phyloP scores from a whole-genome alignment of 2,113 vertebrate species.

The Tautogolabrus adspersus region DNA sequence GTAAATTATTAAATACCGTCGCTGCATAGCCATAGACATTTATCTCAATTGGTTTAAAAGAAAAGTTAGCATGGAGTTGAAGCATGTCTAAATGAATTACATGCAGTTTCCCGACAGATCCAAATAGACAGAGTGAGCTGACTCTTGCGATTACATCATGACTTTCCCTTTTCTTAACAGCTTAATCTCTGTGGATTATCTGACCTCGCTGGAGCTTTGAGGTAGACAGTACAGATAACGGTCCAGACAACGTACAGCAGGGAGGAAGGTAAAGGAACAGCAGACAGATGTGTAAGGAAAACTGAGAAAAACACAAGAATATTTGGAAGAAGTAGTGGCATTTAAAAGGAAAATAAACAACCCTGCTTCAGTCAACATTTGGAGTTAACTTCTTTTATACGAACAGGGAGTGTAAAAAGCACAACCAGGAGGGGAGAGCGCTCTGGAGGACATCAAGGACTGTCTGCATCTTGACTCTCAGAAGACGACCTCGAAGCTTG shows the following conservation, averaged over 20 bases:
- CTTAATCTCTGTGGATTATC: slow-evolving; percentile 74
- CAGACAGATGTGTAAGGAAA: too few relatives aligned
- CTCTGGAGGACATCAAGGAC: slow-evolving; percentile 33
- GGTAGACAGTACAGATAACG: slow-evolving; percentile 19
- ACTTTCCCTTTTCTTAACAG: slow-evolving; percentile 18
- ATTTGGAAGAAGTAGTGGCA: neutral
- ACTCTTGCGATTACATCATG: slow-evolving; percentile 29
- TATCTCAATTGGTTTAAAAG: neutral
- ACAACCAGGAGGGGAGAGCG: neutral
- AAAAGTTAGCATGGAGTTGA: neutral
- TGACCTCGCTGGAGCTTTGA: slow-evolving; percentile 22
- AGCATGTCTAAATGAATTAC: neutral
- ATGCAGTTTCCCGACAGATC: slow-evolving; percentile 5
- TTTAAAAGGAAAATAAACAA: too few relatives aligned
- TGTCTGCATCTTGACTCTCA: slow-evolving; percentile 18
- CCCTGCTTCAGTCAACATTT: neutral
- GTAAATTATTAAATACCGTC: neutral
- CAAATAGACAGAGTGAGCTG: slow-evolving; percentile 51
- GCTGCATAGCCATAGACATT: too few relatives aligned
- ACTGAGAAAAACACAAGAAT: neutral
- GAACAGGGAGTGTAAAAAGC: neutral
- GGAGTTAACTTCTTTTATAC: neutral
- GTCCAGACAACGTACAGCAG: slow-evolving; percentile 15
- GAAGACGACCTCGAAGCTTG: slow-evolving; percentile 43
- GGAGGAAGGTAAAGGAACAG: neutral